Evolutionary conservation across 2,113 vertebrate genomes (phyloP).

Genomic region (Ctenomys sociabilis): DNA sequence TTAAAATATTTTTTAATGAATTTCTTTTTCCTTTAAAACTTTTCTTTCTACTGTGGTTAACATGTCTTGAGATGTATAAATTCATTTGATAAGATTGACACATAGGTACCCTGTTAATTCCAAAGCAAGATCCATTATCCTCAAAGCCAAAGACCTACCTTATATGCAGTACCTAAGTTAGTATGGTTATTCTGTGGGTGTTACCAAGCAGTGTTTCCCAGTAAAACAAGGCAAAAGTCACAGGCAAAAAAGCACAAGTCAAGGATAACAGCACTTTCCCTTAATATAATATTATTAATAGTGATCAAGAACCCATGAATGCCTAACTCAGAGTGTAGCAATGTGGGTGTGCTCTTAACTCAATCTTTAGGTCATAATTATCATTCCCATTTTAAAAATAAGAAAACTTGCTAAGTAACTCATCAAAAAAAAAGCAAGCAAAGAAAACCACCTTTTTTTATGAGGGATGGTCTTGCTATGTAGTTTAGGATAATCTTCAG

Average conservation of each 20-base stretch:
- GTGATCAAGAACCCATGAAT: conserved; percentile 2
- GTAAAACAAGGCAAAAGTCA: conserved; percentile 21
- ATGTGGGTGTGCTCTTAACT: not conserved
- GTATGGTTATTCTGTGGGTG: not conserved
- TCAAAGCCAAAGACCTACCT: not conserved
- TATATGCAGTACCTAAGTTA: not conserved
- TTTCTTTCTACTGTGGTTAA: not conserved
- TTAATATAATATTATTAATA: not conserved
- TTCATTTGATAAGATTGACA: not conserved
- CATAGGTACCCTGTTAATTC: not conserved
- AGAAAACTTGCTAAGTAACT: not conserved
- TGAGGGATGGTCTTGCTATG: not conserved
- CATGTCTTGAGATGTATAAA: not conserved
- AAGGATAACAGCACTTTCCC: not conserved
- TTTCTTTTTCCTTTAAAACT: conserved; percentile 29
- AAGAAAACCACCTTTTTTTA: too few relatives aligned
- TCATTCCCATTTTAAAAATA: conserved; percentile 26
- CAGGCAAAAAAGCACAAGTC: not conserved
- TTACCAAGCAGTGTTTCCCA: not conserved
- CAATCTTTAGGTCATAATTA: not conserved
- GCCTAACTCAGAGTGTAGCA: not conserved
- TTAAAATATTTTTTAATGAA: conserved; percentile 48
- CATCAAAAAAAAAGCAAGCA: not conserved
- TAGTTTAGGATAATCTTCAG: not conserved
- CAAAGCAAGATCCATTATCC: not conserved